phyloP scores from a whole-genome alignment of 1,140 invertebrate genomes.

The Rhagoletis zephyria region DNA sequence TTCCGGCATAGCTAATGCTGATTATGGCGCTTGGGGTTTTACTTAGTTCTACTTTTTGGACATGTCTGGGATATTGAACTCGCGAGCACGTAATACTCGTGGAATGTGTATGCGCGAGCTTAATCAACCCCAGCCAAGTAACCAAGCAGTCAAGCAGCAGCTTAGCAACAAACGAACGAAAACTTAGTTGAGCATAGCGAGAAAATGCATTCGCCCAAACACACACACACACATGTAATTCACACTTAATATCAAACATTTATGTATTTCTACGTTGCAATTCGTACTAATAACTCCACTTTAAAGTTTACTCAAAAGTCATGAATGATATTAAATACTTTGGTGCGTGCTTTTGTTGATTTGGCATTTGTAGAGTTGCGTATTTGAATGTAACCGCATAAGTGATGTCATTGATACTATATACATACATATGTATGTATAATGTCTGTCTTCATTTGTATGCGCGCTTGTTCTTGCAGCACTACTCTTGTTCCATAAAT shows the following conservation, averaged over 20 bases:
- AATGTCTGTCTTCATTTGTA: not conserved
- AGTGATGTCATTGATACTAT: not conserved
- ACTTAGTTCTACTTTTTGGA: no score
- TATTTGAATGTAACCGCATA: not conserved
- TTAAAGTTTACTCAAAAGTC: conserved; percentile 38
- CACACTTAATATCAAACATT: not conserved
- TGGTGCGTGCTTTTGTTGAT: conserved; percentile 41
- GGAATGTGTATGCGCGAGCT: not conserved
- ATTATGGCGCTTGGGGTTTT: not conserved
- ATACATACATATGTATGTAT: not conserved
- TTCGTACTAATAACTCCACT: conserved; percentile 44
- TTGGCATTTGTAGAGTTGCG: conserved; percentile 15
- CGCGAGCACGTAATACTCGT: conserved; percentile 14
- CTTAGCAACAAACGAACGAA: not conserved
- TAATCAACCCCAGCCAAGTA: not conserved
- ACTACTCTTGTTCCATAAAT: not conserved
- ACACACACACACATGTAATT: not conserved
- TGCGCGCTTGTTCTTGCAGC: no score
- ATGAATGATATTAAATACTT: conserved; percentile 37
- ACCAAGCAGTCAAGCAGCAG: not conserved
- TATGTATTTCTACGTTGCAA: not conserved
- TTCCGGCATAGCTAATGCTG: conserved; percentile 14
- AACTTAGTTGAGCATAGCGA: not conserved
- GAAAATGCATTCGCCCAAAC: not conserved
- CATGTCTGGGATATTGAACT: conserved; percentile 29